phyloP scores from a whole-genome alignment of 2,113 vertebrate species.

The Cardinalis cardinalis region DNA sequence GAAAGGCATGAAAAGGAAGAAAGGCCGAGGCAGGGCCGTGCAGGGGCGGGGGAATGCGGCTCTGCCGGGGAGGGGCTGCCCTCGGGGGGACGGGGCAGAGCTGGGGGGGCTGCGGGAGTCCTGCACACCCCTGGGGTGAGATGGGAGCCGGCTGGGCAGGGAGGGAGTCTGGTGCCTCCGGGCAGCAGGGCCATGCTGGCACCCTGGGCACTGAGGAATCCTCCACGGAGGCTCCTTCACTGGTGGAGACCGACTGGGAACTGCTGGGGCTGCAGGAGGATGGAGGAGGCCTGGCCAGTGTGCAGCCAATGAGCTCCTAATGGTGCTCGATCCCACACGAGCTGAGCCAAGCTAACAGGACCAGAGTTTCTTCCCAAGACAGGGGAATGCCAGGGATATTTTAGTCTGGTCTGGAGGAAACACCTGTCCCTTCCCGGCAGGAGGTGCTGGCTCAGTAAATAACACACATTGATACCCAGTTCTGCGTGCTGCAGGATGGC shows the following conservation, averaged over 20 bases:
- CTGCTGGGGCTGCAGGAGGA: background rate
- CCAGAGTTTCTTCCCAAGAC: background rate
- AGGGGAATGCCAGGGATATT: background rate
- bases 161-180: accelerated
- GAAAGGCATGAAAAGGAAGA: slow-evolving; percentile 59
- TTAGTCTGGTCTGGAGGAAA: background rate
- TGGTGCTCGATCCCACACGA: background rate
- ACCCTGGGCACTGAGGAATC: background rate
- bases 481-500: background rate
- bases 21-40: background rate
- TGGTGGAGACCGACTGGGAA: background rate
- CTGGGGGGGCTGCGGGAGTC: background rate
- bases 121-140: background rate
- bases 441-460: background rate
- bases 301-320: accelerated
- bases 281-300: background rate
- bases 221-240: background rate
- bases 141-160: accelerated
- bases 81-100: background rate
- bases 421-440: background rate
- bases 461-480: background rate
- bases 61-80: background rate
- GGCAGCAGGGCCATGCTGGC: background rate
- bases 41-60: background rate
- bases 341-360: background rate